Evolutionary conservation across 1,140 invertebrate genomes (phyloP).

Genomic region (Propsilocerus akamusi): DNA sequence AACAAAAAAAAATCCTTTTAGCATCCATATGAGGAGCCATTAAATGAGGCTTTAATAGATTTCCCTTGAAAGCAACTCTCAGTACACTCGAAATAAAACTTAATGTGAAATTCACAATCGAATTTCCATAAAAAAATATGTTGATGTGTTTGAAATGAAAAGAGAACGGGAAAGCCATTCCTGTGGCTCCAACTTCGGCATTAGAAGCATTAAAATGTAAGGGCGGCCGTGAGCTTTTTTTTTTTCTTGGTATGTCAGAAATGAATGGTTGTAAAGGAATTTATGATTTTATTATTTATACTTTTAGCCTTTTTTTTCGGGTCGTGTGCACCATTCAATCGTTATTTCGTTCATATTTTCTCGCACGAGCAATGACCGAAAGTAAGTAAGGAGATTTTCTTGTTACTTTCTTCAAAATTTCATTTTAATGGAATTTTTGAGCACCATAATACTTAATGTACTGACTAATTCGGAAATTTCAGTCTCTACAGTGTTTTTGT

Average conservation of each 20-base stretch:
- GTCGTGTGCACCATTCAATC: too few relatives aligned
- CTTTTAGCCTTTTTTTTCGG: neutral
- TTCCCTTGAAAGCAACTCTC: neutral
- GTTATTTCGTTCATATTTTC: too few relatives aligned
- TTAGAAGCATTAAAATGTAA: too few relatives aligned
- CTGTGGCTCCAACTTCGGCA: neutral
- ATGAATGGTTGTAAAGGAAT: neutral
- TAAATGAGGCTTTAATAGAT: neutral
- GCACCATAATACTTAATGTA: too few relatives aligned
- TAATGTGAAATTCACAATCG: neutral
- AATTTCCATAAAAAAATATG: conserved; percentile 2
- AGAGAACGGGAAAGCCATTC: neutral
- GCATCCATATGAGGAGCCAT: neutral
- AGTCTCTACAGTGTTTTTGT: too few relatives aligned
- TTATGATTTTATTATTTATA: conserved; percentile 4
- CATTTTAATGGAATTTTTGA: too few relatives aligned
- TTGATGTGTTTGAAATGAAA: neutral
- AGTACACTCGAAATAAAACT: conserved; percentile 1
- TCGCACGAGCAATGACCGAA: too few relatives aligned
- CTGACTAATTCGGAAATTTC: too few relatives aligned
- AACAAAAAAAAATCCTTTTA: neutral
- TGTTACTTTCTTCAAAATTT: too few relatives aligned
- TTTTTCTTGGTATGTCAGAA: neutral
- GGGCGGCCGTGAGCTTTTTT: neutral
- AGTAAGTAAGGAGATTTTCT: too few relatives aligned